Evolutionary conservation across 1,140 invertebrate genomes (phyloP).

Genomic region (Saccostrea cuccullata): DNA sequence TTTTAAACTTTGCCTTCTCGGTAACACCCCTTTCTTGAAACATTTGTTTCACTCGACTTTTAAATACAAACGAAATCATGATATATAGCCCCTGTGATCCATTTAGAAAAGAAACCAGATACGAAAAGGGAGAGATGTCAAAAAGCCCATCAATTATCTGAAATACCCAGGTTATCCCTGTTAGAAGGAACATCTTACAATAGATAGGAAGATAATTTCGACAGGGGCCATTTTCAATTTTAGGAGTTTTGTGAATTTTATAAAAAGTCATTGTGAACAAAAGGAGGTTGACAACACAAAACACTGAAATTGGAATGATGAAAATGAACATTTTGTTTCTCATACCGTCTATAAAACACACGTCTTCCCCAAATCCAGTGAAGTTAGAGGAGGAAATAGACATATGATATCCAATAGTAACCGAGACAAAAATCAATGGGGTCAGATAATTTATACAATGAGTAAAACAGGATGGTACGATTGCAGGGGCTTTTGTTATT

Average conservation of each 20-base stretch:
- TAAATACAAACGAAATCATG: too few relatives aligned
- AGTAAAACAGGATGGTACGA: neutral
- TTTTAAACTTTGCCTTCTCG: too few relatives aligned
- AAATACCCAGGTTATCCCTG: too few relatives aligned
- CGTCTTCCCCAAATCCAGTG: neutral
- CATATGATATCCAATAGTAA: neutral
- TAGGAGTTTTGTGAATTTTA: constrained; percentile 42
- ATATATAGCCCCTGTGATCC: too few relatives aligned
- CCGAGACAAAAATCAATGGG: neutral
- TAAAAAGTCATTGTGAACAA: constrained; percentile 39
- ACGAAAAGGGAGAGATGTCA: neutral
- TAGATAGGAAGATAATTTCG: constrained; percentile 40
- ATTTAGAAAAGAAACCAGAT: too few relatives aligned
- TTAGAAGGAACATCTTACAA: neutral
- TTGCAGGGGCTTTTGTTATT: neutral
- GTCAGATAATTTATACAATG: neutral
- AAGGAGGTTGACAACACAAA: constrained; percentile 45
- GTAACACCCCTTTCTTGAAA: too few relatives aligned
- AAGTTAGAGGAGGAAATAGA: neutral
- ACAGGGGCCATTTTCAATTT: neutral
- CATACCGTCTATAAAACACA: constrained; percentile 38
- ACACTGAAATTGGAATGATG: neutral
- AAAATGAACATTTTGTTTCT: neutral
- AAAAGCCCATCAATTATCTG: constrained; percentile 11
- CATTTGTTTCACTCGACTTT: too few relatives aligned